Evolutionary conservation across 1,140 invertebrate species (phyloP).

Genomic region (Paraescarpia echinospica): DNA sequence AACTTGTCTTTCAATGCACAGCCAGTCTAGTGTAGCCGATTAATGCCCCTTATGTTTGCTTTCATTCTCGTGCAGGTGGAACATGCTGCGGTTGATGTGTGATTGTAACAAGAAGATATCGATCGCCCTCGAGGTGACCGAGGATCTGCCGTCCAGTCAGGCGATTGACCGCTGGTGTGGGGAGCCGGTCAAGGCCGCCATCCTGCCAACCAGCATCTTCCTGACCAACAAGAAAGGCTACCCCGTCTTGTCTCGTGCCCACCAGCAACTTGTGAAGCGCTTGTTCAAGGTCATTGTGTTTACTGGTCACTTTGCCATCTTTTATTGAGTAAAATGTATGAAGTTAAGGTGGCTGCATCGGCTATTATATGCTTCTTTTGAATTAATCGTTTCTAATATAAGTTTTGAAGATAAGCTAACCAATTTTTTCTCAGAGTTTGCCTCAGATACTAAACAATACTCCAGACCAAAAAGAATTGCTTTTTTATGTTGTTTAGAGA

Average conservation of each 20-base stretch:
- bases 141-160: conserved; percentile 69
- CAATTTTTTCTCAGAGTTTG: no score
- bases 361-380: no score
- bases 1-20: no score
- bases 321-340: not conserved
- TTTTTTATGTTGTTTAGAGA: no score
- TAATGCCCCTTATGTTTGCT: not conserved
- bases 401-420: no score
- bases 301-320: not conserved
- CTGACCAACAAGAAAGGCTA: conserved; percentile 71
- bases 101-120: conserved; percentile 76
- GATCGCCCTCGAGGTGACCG: conserved; percentile 68
- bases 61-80: conserved; percentile 69
- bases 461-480: no score
- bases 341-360: no score
- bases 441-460: no score
- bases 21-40: not conserved
- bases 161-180: conserved; percentile 82
- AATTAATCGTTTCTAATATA: no score
- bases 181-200: conserved; percentile 85
- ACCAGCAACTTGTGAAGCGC: conserved; percentile 73
- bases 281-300: conserved; percentile 47
- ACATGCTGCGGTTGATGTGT: conserved; percentile 74
- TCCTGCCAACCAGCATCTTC: conserved; percentile 81
- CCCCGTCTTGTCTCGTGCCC: conserved; percentile 82